phyloP scores from a whole-genome alignment of 2,113 vertebrate genomes.

The Aphyosemion australe region DNA sequence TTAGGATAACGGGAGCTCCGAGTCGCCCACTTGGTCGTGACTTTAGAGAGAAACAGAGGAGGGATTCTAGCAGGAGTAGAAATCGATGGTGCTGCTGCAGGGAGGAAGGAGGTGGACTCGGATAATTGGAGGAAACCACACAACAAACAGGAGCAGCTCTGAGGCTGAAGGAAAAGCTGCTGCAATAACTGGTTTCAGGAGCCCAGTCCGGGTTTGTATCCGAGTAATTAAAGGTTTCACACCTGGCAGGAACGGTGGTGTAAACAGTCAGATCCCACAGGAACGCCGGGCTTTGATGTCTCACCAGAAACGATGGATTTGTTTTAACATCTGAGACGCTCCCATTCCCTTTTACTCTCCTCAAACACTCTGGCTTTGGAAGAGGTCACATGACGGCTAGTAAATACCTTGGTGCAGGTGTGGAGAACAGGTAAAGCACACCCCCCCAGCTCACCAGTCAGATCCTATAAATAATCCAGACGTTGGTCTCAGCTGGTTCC shows the following conservation, averaged over 20 bases:
- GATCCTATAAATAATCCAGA: too few relatives aligned
- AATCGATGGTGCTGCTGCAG: not conserved
- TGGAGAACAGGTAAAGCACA: too few relatives aligned
- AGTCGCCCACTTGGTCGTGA: not conserved
- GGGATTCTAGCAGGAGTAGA: too few relatives aligned
- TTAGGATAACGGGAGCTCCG: not conserved
- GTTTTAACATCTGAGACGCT: not conserved
- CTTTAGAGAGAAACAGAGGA: not conserved
- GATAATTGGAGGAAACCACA: not conserved
- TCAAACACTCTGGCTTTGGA: too few relatives aligned
- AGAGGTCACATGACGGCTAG: too few relatives aligned
- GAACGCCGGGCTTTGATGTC: not conserved
- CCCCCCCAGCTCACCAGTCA: too few relatives aligned
- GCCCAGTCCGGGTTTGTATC: not conserved
- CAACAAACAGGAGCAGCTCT: not conserved
- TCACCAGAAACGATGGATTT: not conserved
- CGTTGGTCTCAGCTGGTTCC: too few relatives aligned
- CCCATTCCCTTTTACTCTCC: too few relatives aligned
- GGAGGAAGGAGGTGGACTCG: not conserved
- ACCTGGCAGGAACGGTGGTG: too few relatives aligned
- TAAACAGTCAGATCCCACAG: not conserved
- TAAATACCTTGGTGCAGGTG: too few relatives aligned
- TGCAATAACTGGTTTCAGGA: not conserved
- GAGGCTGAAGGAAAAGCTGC: not conserved
- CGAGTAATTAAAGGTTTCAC: too few relatives aligned